These are phyloP conservation scores for Salminus brasiliensis DNA, from an alignment of 2,113 vertebrate genomes.

Conservation along the genomic window DNA sequence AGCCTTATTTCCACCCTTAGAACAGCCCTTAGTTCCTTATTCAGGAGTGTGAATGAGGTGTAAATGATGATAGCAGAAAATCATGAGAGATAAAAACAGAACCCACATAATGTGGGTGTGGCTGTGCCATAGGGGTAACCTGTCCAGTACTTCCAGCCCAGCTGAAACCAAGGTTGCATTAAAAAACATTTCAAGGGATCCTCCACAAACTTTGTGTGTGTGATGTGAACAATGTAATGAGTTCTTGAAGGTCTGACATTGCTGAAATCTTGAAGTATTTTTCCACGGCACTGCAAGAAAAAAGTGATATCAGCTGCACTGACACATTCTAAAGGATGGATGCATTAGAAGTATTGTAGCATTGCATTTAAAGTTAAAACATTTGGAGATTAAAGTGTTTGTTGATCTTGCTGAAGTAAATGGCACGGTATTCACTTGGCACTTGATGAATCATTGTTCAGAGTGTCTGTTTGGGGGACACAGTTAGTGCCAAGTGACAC, in stretches of 20 bases:
- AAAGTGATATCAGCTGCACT: neutral
- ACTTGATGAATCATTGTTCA: slow-evolving; percentile 41
- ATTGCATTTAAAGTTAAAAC: slow-evolving; percentile 38
- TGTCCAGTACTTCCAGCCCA: neutral
- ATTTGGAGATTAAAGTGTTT: slow-evolving; percentile 6
- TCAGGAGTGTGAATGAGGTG: neutral
- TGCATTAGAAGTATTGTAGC: neutral
- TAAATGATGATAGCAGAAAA: neutral
- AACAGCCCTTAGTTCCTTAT: neutral
- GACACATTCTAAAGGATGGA: neutral
- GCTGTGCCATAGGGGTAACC: neutral
- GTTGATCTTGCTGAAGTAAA: slow-evolving; percentile 24
- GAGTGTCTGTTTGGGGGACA: slow-evolving; percentile 42
- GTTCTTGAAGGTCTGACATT: neutral
- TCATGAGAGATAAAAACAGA: neutral
- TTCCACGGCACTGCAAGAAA: neutral
- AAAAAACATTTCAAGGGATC: neutral
- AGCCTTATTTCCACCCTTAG: neutral
- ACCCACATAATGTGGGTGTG: neutral
- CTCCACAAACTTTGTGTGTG: neutral
- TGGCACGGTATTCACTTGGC: slow-evolving; percentile 34
- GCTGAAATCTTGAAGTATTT: neutral
- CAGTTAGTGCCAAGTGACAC: slow-evolving; percentile 41
- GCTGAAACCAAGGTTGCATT: neutral
- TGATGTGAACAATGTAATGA: neutral